Conservation (phyloP, 2,113 vertebrate genomes). For the Clupea harengus region DNA sequence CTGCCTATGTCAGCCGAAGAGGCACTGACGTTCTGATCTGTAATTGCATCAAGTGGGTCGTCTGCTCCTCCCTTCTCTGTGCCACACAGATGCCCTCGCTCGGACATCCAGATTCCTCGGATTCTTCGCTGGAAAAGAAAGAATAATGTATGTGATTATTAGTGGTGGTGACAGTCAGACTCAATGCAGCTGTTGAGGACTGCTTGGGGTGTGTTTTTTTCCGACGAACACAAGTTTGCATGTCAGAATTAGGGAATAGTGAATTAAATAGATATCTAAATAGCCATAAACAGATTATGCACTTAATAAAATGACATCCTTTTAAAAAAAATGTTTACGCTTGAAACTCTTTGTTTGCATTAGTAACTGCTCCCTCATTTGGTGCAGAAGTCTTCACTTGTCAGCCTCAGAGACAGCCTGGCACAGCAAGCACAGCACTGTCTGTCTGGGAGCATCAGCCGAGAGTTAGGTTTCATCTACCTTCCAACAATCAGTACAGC, state of each 20-base stretch:
- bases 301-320: not conserved
- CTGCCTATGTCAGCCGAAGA: slow-evolving; percentile 27
- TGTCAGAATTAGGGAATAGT: not conserved
- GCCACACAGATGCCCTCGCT: not conserved
- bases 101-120: not conserved
- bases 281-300: not conserved
- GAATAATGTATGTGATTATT: slow-evolving; percentile 5
- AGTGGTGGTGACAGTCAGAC: not conserved
- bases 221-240: not conserved
- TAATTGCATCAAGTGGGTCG: slow-evolving; percentile 45
- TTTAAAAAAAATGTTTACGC: not conserved
- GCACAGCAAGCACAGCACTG: not conserved
- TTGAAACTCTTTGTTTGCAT: not conserved
- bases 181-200: not conserved
- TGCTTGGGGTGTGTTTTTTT: not conserved
- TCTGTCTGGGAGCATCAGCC: no score
- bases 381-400: not conserved
- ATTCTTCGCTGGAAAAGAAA: not conserved
- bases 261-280: not conserved
- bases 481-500: no score
- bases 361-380: not conserved
- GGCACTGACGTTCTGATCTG: slow-evolving; percentile 30
- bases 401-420: not conserved
- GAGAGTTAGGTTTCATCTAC: no score
- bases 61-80: slow-evolving; percentile 25